A percentile compares a stretch with the other conserved stretches of the same genome.
Evolutionary conservation across 2,797 vertebrate species (phyloP).

Genomic region (Yasuhikotakia modesta): DNA sequence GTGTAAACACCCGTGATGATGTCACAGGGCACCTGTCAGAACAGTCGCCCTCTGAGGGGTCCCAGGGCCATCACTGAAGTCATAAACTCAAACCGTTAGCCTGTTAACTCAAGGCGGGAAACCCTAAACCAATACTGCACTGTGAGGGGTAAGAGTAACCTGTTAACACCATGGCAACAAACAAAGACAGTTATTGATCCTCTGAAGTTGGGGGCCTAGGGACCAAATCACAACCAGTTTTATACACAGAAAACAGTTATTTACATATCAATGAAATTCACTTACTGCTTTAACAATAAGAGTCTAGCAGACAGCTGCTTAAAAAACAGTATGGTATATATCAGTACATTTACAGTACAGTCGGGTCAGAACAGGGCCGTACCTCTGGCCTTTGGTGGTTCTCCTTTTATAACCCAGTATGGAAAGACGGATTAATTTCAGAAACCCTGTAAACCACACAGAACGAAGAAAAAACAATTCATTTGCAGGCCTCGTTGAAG

Average conservation of each 20-base stretch:
- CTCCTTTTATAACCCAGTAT: conserved; percentile 32
- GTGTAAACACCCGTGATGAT: conserved; percentile 8
- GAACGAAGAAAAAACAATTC: conserved; percentile 31
- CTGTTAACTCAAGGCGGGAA: conserved; percentile 59
- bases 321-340: neutral
- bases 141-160: conserved; percentile 39
- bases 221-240: neutral
- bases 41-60: conserved; percentile 41
- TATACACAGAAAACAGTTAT: conserved; percentile 32
- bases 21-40: conserved; percentile 67
- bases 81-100: conserved; percentile 55
- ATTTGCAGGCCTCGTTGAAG: conserved; percentile 52
- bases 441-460: conserved; percentile 50
- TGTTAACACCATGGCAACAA: conserved; percentile 44
- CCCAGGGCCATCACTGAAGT: conserved; percentile 48
- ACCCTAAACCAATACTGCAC: conserved; percentile 61
- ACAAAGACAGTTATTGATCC: conserved; percentile 35
- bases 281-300: neutral
- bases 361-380: neutral
- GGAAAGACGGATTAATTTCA: conserved; percentile 54
- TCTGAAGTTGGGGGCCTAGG: conserved; percentile 9
- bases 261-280: neutral
- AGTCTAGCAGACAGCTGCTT: neutral
- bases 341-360: conserved; percentile 9
- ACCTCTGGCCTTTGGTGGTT: conserved; percentile 21